phyloP scores from a whole-genome alignment of 2,888 invertebrate genomes.

The Pyrrhia umbra region DNA sequence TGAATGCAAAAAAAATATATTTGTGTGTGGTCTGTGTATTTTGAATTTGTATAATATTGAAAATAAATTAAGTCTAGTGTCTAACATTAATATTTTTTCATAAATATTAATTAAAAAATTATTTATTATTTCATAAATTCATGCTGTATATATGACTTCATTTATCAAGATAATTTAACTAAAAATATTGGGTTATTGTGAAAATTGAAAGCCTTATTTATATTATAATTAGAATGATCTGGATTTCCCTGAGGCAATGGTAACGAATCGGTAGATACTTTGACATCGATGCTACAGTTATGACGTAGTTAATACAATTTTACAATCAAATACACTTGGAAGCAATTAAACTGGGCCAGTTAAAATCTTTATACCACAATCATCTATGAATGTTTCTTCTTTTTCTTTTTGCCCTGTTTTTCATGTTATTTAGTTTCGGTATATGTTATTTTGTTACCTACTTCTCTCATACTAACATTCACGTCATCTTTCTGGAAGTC shows the following conservation, averaged over 20 bases:
- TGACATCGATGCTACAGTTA: constrained; percentile 37
- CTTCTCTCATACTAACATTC: too few relatives aligned
- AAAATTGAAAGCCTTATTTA: constrained; percentile 25
- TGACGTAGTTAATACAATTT: constrained; percentile 16
- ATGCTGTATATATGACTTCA: background rate
- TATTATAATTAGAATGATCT: constrained; percentile 45
- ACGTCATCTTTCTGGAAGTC: too few relatives aligned
- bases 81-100: too few relatives aligned
- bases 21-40: too few relatives aligned
- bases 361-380: background rate
- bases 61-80: too few relatives aligned
- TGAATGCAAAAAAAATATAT: too few relatives aligned
- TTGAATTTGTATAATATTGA: too few relatives aligned
- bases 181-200: constrained; percentile 18
- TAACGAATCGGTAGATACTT: constrained; percentile 35
- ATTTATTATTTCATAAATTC: background rate
- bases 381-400: background rate
- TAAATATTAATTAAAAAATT: background rate
- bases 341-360: background rate
- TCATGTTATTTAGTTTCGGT: too few relatives aligned
- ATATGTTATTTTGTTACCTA: too few relatives aligned
- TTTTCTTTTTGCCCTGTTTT: too few relatives aligned
- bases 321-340: constrained; percentile 26
- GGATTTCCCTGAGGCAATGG: constrained; percentile 55
- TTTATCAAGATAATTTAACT: background rate